Conservation (phyloP, 1,140 invertebrate genomes). For the Conus betulinus region DNA sequence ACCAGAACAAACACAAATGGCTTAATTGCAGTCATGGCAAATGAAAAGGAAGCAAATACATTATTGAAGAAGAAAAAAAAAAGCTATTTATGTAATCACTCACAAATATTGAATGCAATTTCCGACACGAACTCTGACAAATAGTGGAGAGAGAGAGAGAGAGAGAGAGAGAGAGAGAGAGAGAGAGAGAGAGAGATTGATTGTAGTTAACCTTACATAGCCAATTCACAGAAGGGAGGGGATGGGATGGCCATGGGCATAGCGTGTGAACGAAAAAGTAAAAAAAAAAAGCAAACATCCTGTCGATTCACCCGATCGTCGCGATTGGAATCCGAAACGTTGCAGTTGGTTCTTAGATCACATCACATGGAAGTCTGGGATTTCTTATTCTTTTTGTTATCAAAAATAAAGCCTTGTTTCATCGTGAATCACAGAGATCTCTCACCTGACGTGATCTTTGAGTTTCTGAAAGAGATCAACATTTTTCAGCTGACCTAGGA, state of each 20-base stretch:
- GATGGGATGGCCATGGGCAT: neutral
- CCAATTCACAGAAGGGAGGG: neutral
- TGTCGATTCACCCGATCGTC: neutral
- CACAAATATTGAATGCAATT: too few species aligned
- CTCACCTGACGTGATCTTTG: neutral
- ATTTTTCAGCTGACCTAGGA: too few species aligned
- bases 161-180: neutral
- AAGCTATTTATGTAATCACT: too few species aligned
- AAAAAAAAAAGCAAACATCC: neutral
- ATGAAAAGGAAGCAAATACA: too few species aligned
- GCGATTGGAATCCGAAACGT: neutral
- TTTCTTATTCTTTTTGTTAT: neutral
- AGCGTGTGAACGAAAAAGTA: neutral
- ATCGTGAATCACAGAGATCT: neutral
- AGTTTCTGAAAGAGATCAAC: too few species aligned
- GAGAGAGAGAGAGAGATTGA: too few species aligned
- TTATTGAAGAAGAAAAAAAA: too few species aligned
- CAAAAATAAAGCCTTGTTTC: neutral
- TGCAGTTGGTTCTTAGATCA: neutral
- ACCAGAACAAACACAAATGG: too few species aligned
- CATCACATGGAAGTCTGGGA: neutral
- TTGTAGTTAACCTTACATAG: too few species aligned
- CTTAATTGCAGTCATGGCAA: too few species aligned
- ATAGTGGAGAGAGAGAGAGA: neutral
- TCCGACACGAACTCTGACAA: too few species aligned